These are phyloP conservation scores for Cerastis leucographa DNA, from an alignment of 2,888 invertebrate genomes.

Conservation along the genomic window DNA sequence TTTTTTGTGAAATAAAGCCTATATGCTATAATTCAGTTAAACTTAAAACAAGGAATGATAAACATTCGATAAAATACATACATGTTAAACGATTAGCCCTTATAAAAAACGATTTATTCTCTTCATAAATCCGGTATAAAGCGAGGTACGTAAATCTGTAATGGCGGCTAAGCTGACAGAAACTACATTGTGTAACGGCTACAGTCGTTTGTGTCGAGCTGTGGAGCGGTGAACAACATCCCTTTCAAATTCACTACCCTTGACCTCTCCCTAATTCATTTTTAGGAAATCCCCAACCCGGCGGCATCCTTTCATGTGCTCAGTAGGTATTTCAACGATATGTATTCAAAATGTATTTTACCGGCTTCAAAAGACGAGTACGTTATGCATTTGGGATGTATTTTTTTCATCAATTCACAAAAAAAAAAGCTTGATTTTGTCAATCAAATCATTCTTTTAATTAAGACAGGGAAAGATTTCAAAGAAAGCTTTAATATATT, in stretches of 20 bases:
- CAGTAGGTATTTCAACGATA: slow-evolving; percentile 26
- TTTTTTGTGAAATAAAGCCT: neutral
- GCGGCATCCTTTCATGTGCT: slow-evolving; percentile 2
- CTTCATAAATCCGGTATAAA: slow-evolving; percentile 18
- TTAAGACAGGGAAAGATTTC: no score
- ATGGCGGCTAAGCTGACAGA: slow-evolving; percentile 17
- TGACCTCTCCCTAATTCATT: slow-evolving; percentile 46
- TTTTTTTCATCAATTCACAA: neutral
- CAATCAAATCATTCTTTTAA: no score
- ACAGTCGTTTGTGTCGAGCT: slow-evolving; percentile 24
- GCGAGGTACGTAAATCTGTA: slow-evolving; percentile 7
- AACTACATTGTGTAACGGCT: slow-evolving; percentile 30
- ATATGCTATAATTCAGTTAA: neutral
- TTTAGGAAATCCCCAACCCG: slow-evolving; percentile 19
- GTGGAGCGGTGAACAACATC: slow-evolving; percentile 31
- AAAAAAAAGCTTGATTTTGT: no score
- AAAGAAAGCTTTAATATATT: no score
- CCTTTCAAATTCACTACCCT: slow-evolving; percentile 35
- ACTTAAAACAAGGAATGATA: neutral
- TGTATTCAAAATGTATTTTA: neutral
- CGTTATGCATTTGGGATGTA: neutral
- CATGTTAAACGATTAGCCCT: neutral
- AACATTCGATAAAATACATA: neutral
- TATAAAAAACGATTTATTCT: neutral
- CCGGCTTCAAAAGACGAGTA: neutral